Conservation (phyloP, 2,888 invertebrate species). For the Hirtodrosophila cameraria region DNA sequence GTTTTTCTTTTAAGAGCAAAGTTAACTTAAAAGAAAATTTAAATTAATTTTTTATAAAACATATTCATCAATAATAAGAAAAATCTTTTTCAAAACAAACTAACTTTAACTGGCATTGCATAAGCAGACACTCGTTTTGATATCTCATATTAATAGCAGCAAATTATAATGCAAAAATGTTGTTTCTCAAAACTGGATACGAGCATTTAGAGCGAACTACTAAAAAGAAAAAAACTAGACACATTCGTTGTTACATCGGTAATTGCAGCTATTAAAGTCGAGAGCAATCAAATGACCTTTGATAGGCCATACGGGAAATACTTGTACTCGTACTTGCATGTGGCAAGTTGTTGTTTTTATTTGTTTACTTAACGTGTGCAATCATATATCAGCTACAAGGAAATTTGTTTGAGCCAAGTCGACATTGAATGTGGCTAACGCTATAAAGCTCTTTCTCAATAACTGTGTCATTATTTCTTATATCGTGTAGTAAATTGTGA, state of each 20-base stretch:
- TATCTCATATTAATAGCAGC: constrained; percentile 22
- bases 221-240: neutral
- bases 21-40: too few species aligned
- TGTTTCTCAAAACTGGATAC: constrained; percentile 45
- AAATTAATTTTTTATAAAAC: too few species aligned
- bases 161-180: constrained; percentile 76
- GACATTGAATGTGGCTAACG: constrained; percentile 19
- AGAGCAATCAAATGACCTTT: constrained; percentile 68
- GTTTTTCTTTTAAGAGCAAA: too few species aligned
- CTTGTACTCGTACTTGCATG: constrained; percentile 11
- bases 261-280: constrained; percentile 61
- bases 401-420: constrained; percentile 19
- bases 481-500: constrained; percentile 45
- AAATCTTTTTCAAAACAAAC: too few species aligned
- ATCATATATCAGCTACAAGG: constrained; percentile 33
- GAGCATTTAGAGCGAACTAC: constrained; percentile 37
- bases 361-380: constrained; percentile 17
- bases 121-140: neutral
- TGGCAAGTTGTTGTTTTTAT: neutral
- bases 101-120: neutral
- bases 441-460: neutral
- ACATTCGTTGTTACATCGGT: constrained; percentile 23
- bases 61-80: too few species aligned
- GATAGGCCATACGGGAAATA: constrained; percentile 40
- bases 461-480: constrained; percentile 13